A percentile compares a stretch with the other conserved stretches of the same genome.
phyloP scores from a whole-genome alignment of 2,797 vertebrate species.

The Lepidocolaptes lacrymiger region DNA sequence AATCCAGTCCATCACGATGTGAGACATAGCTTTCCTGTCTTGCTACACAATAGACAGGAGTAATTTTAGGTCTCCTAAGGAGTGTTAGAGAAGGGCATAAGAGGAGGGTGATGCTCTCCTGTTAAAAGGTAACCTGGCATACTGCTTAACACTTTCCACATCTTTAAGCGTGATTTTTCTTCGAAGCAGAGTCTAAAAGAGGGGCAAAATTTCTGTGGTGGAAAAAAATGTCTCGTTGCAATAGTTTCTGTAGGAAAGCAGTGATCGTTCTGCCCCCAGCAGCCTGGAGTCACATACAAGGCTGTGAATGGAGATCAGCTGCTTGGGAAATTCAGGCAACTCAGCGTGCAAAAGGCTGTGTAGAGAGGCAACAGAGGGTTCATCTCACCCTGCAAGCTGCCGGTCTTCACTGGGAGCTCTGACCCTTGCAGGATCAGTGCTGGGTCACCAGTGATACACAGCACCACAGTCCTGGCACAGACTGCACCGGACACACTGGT shows the following conservation, averaged over 20 bases:
- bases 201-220: not conserved
- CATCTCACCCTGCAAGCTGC: not conserved
- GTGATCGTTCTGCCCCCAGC: fast-evolving
- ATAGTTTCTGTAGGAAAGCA: not conserved
- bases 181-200: not conserved
- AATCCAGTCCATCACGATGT: slow-evolving; percentile 52
- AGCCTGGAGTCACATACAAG: not conserved
- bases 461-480: not conserved
- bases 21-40: slow-evolving; percentile 22
- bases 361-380: not conserved
- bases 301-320: not conserved
- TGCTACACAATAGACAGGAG: not conserved
- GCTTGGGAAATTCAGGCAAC: not conserved
- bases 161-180: not conserved
- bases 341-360: fast-evolving
- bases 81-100: not conserved
- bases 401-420: fast-evolving
- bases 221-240: not conserved
- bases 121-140: not conserved
- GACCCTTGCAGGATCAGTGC: not conserved
- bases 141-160: not conserved
- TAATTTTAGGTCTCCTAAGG: slow-evolving; percentile 50
- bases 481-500: not conserved
- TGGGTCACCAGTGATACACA: fast-evolving
- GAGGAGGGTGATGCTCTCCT: not conserved